phyloP scores from a whole-genome alignment of 2,888 invertebrate species.

The Diogma glabrata region DNA sequence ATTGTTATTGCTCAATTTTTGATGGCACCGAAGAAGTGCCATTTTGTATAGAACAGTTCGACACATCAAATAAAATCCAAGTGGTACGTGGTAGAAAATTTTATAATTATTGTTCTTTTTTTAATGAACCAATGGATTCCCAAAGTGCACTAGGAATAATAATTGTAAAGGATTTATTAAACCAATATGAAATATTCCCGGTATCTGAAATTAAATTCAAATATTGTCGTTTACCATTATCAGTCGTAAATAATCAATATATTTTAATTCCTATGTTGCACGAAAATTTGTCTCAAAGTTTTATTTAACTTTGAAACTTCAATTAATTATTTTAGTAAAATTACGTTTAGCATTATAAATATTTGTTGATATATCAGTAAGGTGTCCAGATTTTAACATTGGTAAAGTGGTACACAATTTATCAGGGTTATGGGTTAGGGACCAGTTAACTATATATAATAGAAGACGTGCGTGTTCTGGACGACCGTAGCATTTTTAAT shows the following conservation, averaged over 20 bases:
- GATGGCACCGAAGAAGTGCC: background rate
- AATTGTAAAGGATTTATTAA: background rate
- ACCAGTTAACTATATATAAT: no score
- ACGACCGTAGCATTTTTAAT: no score
- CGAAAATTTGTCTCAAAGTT: no score
- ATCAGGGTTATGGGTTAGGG: no score
- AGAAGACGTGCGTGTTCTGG: no score
- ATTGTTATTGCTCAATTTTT: background rate
- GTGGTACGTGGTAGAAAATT: conserved; percentile 5
- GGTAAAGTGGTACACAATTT: no score
- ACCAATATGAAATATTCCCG: background rate
- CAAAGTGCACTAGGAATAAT: background rate
- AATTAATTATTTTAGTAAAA: no score
- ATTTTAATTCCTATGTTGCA: background rate
- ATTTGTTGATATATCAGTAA: no score
- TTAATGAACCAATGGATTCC: background rate
- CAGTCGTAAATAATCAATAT: background rate
- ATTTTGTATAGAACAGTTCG: background rate
- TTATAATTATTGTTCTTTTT: background rate
- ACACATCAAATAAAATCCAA: background rate
- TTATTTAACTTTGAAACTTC: no score
- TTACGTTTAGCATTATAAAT: no score
- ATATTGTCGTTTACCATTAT: conserved; percentile 2
- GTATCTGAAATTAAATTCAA: background rate
- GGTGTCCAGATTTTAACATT: no score